These are phyloP conservation scores for Meteorus colon DNA, from an alignment of 2,888 invertebrate genomes.

Conservation along the genomic window DNA sequence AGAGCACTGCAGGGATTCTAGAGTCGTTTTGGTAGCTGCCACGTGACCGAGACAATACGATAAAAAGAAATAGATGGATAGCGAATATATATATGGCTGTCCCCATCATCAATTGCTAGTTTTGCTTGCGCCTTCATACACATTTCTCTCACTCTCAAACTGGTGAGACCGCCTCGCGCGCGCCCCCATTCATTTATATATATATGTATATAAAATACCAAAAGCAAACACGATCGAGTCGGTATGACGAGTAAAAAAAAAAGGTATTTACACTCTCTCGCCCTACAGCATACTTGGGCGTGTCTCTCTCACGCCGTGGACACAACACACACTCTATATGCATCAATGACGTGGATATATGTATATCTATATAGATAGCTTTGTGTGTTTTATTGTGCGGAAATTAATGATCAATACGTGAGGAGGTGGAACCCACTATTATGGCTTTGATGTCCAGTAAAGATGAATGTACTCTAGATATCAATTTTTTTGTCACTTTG, in stretches of 20 bases:
- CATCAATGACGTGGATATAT: neutral
- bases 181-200: slow-evolving; percentile 48
- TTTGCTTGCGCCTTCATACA: slow-evolving; percentile 6
- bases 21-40: slow-evolving; percentile 56
- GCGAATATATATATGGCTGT: slow-evolving; percentile 54
- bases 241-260: slow-evolving; percentile 43
- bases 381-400: slow-evolving; percentile 64
- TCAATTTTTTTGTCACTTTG: slow-evolving; percentile 24
- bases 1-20: slow-evolving; percentile 26
- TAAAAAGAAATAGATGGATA: slow-evolving; percentile 54
- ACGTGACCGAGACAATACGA: slow-evolving; percentile 70
- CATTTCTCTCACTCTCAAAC: slow-evolving; percentile 29
- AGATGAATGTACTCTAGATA: slow-evolving; percentile 22
- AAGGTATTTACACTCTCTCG: slow-evolving; percentile 49
- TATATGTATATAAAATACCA: slow-evolving; percentile 63
- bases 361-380: slow-evolving; percentile 7
- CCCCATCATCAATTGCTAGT: slow-evolving; percentile 69
- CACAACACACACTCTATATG: slow-evolving; percentile 44
- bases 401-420: slow-evolving; percentile 68
- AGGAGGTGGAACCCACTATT: slow-evolving; percentile 40
- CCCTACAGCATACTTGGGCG: slow-evolving; percentile 60
- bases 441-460: slow-evolving; percentile 39
- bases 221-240: slow-evolving; percentile 68
- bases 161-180: slow-evolving; percentile 56
- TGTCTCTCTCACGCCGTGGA: slow-evolving; percentile 70